Base-by-base conservation (phyloP, 2,113 vertebrate genomes). In the Microtus pennsylvanicus region DNA sequence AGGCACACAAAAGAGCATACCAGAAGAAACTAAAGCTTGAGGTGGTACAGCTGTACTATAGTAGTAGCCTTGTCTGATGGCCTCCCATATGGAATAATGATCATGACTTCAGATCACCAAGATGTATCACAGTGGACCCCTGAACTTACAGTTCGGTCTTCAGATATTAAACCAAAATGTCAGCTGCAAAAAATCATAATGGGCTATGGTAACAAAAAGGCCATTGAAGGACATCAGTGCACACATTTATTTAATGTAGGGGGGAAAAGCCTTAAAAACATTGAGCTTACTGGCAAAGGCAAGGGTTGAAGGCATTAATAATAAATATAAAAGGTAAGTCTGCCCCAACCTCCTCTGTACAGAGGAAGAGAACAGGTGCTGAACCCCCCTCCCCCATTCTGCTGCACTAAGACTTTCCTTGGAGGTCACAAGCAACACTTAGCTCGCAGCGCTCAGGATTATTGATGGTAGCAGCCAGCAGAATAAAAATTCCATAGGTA, bases 401-500 rank as follows among this genome's bases (percentile, higher is more conserved):
- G 89, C 47, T 65, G 91, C 17, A 11, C 92, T 85, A 22, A 97
- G 93, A 95, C 91, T 97, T 96, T 91, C 95, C 90, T 95, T 97
- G 95, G 97, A 98, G 97, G 97, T 97, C 97, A 97, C 81, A 92
- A 61, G 92, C 70, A 93, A 87, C 96, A 96, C 95, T 97, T 95
- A 97, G 87, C 87, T 95, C 45, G 58, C 83, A 96, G 96, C 74
- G 91, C 94, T 94, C 75, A 92, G 93, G 72, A 94, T 98, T 97
- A 97, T 97, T 97, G 97, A 98, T 97, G 94, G 94, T 93, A 97
- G 94, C 94, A 98, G 93, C 93, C 70, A 90, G 80, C 87, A 96
- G 94, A 97, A 96, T 97, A 98, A 97, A 98, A 97, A 97, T 98
- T 98, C 96, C 97, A 98, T 96, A 97, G 96, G 97, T 96, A 97